A percentile compares a stretch with the other conserved stretches of the same genome.
phyloP scores from a whole-genome alignment of 2,888 invertebrate genomes.

The Apamea epomidion region DNA sequence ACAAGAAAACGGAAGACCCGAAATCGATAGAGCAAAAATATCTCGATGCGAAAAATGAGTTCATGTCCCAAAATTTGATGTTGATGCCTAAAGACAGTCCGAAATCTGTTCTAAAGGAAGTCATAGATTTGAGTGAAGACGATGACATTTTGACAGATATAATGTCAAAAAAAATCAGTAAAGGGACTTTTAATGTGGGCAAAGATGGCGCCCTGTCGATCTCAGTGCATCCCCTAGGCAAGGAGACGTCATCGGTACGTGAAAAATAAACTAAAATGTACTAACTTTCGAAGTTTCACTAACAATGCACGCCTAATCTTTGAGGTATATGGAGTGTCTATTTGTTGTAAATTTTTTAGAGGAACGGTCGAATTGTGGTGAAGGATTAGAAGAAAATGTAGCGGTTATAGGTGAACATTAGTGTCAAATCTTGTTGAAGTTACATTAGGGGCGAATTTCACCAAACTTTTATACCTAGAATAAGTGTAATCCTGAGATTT shows the following conservation, averaged over 20 bases:
- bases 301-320: conserved; percentile 66
- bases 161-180: conserved; percentile 80
- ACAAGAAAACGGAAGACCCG: conserved; percentile 80
- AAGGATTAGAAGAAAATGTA: conserved; percentile 17
- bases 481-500: background rate
- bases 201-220: conserved; percentile 87
- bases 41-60: conserved; percentile 87
- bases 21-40: conserved; percentile 86
- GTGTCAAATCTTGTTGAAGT: background rate
- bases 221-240: conserved; percentile 82
- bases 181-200: conserved; percentile 84
- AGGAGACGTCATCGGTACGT: conserved; percentile 83
- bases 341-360: conserved; percentile 38
- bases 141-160: conserved; percentile 82
- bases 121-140: conserved; percentile 86
- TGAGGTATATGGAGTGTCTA: conserved; percentile 52
- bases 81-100: conserved; percentile 84
- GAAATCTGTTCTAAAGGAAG: conserved; percentile 82
- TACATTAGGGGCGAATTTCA: background rate
- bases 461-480: background rate
- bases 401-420: background rate
- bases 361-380: conserved; percentile 15
- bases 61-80: conserved; percentile 87
- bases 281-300: conserved; percentile 73
- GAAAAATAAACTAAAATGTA: conserved; percentile 63